Evolutionary conservation across 2,888 invertebrate genomes (phyloP), one percentile per base, ranked within the genome.

Genomic region (Oligia strigilis): DNA sequence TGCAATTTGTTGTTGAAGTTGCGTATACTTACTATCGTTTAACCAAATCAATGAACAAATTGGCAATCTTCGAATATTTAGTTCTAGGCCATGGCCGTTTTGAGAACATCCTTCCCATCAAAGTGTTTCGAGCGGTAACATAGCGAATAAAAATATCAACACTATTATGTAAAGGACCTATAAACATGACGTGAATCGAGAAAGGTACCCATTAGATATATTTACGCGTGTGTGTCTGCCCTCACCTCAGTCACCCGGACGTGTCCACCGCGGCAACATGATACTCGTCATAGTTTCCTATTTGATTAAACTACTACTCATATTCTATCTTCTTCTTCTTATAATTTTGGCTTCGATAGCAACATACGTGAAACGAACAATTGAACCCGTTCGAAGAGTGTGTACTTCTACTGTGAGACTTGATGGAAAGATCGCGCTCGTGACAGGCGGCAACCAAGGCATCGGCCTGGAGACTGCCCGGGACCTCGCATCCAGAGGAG

Each of bases 381-480:
- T 75, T 0, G 89, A 89, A 78, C 82, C 78, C 0, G 71, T 84
- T 8, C 84, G 93, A 80, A 92, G 92, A 43, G 91, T 91, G 29
- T 96, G 96, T 84, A 93, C 86, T 74, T 95, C 95, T 67, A 92
- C 91, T 60, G 91, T 87, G 0, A 91, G 92, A 58, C 83, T 97
- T 4, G 82, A 93, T 4, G 97, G 97, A 65, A 98, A 98, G 97
- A 96, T 98, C 67, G 97, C 97, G 0, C 97, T 99, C 64, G 96
- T 99, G 13, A 99, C 99, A 0, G 99, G 99, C 13, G 98, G 98
- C 0, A 99, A 98, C 93, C 98, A 98, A 1, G 99, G 99, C 4
- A 98, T 99, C 80, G 99, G 99, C 2, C 97, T 98, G 92, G 98
- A 98, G 95, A 98, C 98, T 0, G 98, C 97, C 0, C 95, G 96